A percentile compares a stretch with the other conserved stretches of the same genome.
phyloP scores from a whole-genome alignment of 2,113 vertebrate species.

The Malurus elegans region DNA sequence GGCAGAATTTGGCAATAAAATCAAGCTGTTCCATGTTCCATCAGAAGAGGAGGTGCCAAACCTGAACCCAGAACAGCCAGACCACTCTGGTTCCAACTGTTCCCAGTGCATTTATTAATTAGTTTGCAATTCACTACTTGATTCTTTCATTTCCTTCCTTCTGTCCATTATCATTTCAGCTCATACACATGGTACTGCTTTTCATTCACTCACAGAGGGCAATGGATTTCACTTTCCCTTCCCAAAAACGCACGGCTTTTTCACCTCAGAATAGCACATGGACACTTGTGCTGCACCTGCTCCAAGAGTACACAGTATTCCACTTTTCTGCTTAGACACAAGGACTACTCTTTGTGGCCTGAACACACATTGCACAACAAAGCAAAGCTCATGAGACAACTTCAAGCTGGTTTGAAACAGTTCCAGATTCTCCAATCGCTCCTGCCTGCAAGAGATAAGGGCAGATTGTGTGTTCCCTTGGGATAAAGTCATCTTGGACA shows the following conservation, averaged over 20 bases:
- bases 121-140: neutral
- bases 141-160: neutral
- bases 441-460: neutral
- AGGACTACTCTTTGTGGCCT: constrained; percentile 15
- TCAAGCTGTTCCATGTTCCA: neutral
- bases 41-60: neutral
- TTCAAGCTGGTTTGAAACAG: neutral
- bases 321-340: neutral
- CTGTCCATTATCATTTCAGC: neutral
- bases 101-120: neutral
- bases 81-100: neutral
- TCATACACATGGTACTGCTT: neutral
- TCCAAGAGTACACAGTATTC: neutral
- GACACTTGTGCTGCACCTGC: neutral
- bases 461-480: rapidly evolving
- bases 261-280: neutral
- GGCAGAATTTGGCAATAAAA: neutral
- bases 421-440: neutral
- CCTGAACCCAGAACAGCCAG: neutral
- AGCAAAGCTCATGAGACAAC: neutral
- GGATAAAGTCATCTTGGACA: neutral
- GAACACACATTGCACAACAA: neutral
- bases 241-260: neutral
- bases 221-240: neutral
- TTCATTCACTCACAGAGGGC: neutral